phyloP scores from a whole-genome alignment of 2,888 invertebrate species.

The Callyntrura guangdongensis region DNA sequence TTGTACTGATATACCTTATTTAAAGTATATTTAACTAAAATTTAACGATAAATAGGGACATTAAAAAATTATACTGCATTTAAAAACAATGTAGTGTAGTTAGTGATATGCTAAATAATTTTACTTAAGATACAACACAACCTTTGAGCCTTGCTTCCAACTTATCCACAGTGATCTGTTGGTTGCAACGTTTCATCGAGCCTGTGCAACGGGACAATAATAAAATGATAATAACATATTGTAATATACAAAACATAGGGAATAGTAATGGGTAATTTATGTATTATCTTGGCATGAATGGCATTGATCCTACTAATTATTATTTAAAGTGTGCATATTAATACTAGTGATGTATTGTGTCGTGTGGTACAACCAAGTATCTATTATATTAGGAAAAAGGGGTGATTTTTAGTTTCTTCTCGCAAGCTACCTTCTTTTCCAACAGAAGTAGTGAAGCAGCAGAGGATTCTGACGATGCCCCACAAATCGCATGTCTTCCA shows the following conservation, averaged over 20 bases:
- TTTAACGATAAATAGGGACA: too few species aligned
- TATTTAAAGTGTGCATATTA: not conserved
- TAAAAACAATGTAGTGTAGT: too few species aligned
- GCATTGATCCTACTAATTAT: slow-evolving; percentile 43
- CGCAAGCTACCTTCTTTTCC: not conserved
- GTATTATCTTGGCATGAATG: slow-evolving; percentile 69
- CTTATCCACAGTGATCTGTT: not conserved
- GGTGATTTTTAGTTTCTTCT: slow-evolving; percentile 16
- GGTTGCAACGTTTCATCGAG: slow-evolving; percentile 61
- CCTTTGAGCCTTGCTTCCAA: too few species aligned
- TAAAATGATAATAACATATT: slow-evolving; percentile 75
- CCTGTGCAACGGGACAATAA: slow-evolving; percentile 82
- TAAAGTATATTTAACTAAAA: too few species aligned
- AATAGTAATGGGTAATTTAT: not conserved
- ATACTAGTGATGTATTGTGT: too few species aligned
- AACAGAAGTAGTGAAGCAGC: not conserved
- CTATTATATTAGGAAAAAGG: slow-evolving; percentile 14
- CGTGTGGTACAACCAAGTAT: too few species aligned
- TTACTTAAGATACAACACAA: too few species aligned
- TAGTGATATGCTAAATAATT: too few species aligned
- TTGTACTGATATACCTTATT: too few species aligned
- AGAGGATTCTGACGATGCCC: slow-evolving; percentile 51
- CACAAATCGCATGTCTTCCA: slow-evolving; percentile 82
- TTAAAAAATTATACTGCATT: too few species aligned
- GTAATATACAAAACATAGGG: not conserved